A percentile compares a stretch with the other conserved stretches of the same genome.
Evolutionary conservation across 2,113 vertebrate genomes (phyloP).

Genomic region (Muscicapa adusta): DNA sequence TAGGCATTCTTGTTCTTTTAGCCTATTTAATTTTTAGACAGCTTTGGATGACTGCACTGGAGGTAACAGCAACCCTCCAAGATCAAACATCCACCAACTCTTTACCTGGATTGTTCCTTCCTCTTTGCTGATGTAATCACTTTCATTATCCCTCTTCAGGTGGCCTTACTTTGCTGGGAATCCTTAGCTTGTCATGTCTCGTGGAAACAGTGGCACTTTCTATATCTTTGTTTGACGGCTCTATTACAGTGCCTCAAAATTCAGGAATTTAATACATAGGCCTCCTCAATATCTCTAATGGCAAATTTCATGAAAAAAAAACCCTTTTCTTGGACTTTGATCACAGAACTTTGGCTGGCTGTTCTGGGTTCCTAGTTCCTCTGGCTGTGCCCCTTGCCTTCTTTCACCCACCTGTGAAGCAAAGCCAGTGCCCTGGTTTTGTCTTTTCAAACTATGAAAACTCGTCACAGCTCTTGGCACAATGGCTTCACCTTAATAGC

Average conservation of each 20-base stretch:
- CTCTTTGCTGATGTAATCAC: slow-evolving; percentile 67
- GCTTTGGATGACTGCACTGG: slow-evolving; percentile 65
- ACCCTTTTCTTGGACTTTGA: slow-evolving; percentile 42
- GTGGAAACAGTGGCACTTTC: slow-evolving; percentile 58
- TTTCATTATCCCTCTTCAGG: slow-evolving; percentile 66
- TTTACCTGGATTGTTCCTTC: slow-evolving; percentile 68
- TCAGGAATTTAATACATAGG: slow-evolving; percentile 64
- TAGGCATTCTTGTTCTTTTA: slow-evolving; percentile 65
- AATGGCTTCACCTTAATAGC: slow-evolving; percentile 52
- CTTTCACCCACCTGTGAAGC: slow-evolving; percentile 45
- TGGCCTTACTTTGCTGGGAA: slow-evolving; percentile 62
- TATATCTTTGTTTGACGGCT: slow-evolving; percentile 61
- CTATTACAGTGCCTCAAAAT: slow-evolving; percentile 61
- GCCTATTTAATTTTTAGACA: slow-evolving; percentile 65
- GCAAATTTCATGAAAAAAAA: slow-evolving; percentile 39
- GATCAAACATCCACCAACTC: slow-evolving; percentile 58
- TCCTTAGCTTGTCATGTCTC: slow-evolving; percentile 63
- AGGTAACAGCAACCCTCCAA: slow-evolving; percentile 68
- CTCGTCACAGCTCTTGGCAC: slow-evolving; percentile 25
- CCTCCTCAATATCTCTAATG: slow-evolving; percentile 56
- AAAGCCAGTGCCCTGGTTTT: slow-evolving; percentile 33
- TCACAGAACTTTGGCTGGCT: slow-evolving; percentile 47
- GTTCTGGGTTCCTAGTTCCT: slow-evolving; percentile 38
- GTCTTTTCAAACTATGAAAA: slow-evolving; percentile 55
- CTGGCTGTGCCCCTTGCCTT: slow-evolving; percentile 46